These are phyloP conservation scores for Aythya baeri DNA, from an alignment of 2,113 vertebrate genomes.

Conservation along the genomic window DNA sequence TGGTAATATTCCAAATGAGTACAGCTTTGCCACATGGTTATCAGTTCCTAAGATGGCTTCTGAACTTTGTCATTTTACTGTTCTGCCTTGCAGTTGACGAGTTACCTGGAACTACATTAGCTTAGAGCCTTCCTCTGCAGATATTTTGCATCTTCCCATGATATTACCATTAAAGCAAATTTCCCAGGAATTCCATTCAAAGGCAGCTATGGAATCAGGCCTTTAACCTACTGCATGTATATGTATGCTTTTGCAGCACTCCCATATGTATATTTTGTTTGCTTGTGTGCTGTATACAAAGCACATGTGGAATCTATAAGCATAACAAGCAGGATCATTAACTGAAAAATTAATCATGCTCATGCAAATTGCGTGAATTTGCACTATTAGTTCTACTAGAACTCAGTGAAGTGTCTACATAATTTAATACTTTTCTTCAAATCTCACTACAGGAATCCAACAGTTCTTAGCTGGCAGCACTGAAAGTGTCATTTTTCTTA, in stretches of 20 bases:
- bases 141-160: not conserved
- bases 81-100: not conserved
- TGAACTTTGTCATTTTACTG: not conserved
- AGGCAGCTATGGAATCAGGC: not conserved
- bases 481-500: not conserved
- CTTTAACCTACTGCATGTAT: not conserved
- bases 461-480: not conserved
- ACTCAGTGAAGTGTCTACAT: not conserved
- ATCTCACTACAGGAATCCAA: not conserved
- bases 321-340: slow-evolving; percentile 28
- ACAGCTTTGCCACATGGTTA: not conserved
- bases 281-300: slow-evolving; percentile 1
- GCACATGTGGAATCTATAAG: slow-evolving; percentile 35
- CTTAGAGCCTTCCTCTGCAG: not conserved
- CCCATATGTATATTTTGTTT: not conserved
- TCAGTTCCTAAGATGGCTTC: not conserved
- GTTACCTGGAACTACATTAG: not conserved
- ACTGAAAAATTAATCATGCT: slow-evolving; percentile 52
- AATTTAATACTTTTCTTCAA: slow-evolving; percentile 1
- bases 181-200: not conserved
- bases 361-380: slow-evolving; percentile 10
- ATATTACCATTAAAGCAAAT: not conserved
- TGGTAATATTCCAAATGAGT: not conserved
- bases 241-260: not conserved
- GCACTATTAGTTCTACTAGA: slow-evolving; percentile 12